These are phyloP conservation scores for Corythornis cristatus DNA, from an alignment of 2,113 vertebrate genomes.

Conservation along the genomic window DNA sequence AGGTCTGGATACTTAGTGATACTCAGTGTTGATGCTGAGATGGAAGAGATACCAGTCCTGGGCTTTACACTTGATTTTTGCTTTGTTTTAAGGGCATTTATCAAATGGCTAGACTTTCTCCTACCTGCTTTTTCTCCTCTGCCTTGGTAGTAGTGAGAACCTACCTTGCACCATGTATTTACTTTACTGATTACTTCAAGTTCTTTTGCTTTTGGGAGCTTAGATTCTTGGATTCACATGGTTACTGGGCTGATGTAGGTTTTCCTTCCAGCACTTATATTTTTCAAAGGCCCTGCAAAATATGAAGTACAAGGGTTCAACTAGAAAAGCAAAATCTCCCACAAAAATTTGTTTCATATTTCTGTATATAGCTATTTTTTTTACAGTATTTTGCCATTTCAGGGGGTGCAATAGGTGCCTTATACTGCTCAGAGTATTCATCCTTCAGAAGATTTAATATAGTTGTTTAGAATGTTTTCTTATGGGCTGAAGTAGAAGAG, in stretches of 20 bases:
- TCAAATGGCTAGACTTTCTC: not conserved
- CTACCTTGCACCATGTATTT: not conserved
- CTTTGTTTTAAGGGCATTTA: not conserved
- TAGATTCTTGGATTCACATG: not conserved
- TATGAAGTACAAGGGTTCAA: not conserved
- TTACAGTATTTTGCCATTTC: not conserved
- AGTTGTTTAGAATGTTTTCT: not conserved
- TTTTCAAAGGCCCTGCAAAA: not conserved
- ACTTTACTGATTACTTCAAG: not conserved
- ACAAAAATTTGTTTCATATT: not conserved
- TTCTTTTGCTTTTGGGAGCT: not conserved
- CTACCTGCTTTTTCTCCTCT: not conserved
- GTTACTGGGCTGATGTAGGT: not conserved
- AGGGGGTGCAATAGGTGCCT: not conserved
- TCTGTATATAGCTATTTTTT: not conserved
- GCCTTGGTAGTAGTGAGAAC: not conserved
- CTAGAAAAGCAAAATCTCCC: not conserved
- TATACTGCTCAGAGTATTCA: not conserved
- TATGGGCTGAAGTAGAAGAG: not conserved
- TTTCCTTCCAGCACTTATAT: not conserved
- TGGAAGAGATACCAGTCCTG: not conserved
- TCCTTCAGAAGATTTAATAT: not conserved
- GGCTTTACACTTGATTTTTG: not conserved
- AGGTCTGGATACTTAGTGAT: not conserved
- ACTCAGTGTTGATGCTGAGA: not conserved